phyloP scores from a whole-genome alignment of 2,113 vertebrate species.

The Rallus limicola region DNA sequence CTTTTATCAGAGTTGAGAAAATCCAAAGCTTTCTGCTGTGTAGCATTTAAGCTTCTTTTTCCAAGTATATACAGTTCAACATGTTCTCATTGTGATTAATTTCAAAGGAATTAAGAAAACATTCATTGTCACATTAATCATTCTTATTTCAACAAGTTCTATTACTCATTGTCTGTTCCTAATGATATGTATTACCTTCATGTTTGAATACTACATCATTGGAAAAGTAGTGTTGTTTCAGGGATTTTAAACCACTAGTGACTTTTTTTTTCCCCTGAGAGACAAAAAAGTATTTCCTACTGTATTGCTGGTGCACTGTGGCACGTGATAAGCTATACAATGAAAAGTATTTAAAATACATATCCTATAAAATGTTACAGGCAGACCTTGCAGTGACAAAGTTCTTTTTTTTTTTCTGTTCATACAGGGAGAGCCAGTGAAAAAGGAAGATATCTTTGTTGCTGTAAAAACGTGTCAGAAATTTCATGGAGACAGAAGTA shows the following conservation, averaged over 20 bases:
- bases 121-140: background rate
- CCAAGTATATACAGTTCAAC: background rate
- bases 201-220: background rate
- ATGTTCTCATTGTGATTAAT: background rate
- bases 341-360: background rate
- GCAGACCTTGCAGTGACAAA: background rate
- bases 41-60: background rate
- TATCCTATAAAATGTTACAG: background rate
- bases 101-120: background rate
- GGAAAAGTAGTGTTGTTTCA: background rate
- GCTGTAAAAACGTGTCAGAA: constrained; percentile 96
- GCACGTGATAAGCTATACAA: background rate
- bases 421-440: constrained; percentile 85
- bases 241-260: background rate
- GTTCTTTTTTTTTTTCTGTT: constrained; percentile 13
- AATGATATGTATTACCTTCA: background rate
- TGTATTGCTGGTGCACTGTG: background rate
- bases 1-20: background rate
- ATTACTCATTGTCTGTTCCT: background rate
- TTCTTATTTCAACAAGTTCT: background rate
- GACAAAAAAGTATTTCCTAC: background rate
- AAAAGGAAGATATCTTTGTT: constrained; percentile 88
- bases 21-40: background rate
- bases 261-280: background rate
- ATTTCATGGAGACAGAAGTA: constrained; percentile 94